Evolutionary conservation across 1,140 invertebrate genomes (phyloP).

Genomic region (Potamilus streckersoni): DNA sequence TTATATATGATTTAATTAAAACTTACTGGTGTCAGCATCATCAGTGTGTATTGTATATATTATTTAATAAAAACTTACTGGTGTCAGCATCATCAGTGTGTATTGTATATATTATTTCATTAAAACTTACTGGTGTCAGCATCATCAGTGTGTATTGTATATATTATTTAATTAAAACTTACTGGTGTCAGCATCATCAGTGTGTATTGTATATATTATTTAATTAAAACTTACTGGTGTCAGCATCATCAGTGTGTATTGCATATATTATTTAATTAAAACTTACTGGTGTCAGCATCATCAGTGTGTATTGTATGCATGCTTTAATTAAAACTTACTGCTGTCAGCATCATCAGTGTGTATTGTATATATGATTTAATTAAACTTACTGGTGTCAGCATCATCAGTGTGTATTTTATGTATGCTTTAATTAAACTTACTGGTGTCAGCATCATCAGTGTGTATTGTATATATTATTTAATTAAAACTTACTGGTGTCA

Average conservation of each 20-base stretch:
- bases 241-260: constrained; percentile 80
- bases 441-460: constrained; percentile 78
- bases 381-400: neutral
- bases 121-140: constrained; percentile 69
- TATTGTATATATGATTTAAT: too few relatives aligned
- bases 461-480: too few relatives aligned
- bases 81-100: too few relatives aligned
- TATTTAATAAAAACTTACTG: neutral
- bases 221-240: constrained; percentile 55
- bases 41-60: constrained; percentile 70
- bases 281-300: neutral
- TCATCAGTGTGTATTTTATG: too few relatives aligned
- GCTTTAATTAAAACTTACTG: constrained; percentile 38
- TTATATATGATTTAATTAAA: too few relatives aligned
- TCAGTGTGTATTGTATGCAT: too few relatives aligned
- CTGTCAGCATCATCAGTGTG: constrained; percentile 80
- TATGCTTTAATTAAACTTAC: constrained; percentile 32
- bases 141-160: constrained; percentile 75
- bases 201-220: too few relatives aligned
- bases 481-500: neutral
- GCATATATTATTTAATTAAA: too few relatives aligned
- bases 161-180: neutral
- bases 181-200: too few relatives aligned
- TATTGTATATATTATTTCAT: too few relatives aligned
- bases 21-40: constrained; percentile 74